Conservation (phyloP, 2,888 invertebrate species). For the Gryllus longicercus region DNA sequence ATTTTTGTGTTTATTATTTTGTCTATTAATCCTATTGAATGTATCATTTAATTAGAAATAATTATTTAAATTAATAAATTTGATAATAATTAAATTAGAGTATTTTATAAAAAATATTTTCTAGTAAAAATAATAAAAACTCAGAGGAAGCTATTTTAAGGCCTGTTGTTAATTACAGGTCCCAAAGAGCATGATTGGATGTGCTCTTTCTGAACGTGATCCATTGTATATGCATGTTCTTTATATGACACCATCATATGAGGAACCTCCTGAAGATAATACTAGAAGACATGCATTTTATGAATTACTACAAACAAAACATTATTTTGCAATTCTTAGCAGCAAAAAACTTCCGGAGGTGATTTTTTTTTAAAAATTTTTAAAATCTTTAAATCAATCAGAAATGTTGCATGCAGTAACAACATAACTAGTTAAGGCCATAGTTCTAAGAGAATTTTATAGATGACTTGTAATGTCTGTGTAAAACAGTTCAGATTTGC, state of each 20-base stretch:
- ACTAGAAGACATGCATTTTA: constrained; percentile 49
- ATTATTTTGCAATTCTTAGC: constrained; percentile 64
- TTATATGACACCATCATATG: constrained; percentile 54
- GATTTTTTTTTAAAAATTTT: not conserved
- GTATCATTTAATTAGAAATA: too few species aligned
- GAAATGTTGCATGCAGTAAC: too few species aligned
- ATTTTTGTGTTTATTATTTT: too few species aligned
- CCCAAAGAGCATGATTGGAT: constrained; percentile 49
- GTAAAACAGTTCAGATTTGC: too few species aligned
- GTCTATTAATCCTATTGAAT: too few species aligned
- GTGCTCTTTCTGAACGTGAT: constrained; percentile 44
- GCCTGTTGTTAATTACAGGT: constrained; percentile 48
- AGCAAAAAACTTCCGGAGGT: constrained; percentile 57
- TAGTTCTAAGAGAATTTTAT: too few species aligned
- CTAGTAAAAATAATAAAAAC: constrained; percentile 38
- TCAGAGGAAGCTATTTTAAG: constrained; percentile 50
- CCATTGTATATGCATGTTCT: constrained; percentile 58
- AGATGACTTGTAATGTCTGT: too few species aligned
- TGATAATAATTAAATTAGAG: too few species aligned
- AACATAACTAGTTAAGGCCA: too few species aligned
- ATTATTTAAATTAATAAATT: too few species aligned
- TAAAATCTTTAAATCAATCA: too few species aligned
- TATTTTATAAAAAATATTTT: too few species aligned
- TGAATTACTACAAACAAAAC: constrained; percentile 50
- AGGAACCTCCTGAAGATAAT: constrained; percentile 48